Conservation (phyloP, 2,797 vertebrate genomes). For the Naso thynnoides region DNA sequence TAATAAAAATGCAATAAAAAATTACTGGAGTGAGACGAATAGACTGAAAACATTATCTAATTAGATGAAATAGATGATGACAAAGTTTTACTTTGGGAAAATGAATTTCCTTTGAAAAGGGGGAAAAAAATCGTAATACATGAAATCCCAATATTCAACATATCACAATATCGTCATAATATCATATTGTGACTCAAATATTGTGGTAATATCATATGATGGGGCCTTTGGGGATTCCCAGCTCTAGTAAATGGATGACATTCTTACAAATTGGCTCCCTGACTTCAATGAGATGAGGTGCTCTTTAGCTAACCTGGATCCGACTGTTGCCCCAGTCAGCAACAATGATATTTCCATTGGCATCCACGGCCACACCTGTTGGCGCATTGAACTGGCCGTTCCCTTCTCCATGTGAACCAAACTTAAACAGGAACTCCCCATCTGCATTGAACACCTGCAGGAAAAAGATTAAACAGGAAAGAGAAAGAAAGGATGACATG, state of each 20-base stretch:
- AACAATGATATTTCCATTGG: slow-evolving; percentile 97
- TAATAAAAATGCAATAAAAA: too few species aligned
- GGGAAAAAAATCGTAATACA: too few species aligned
- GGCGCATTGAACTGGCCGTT: slow-evolving; percentile 98
- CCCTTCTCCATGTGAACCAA: slow-evolving; percentile 95
- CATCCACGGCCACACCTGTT: slow-evolving; percentile 94
- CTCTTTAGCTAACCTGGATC: slow-evolving; percentile 88
- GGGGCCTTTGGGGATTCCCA: too few species aligned
- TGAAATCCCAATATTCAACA: too few species aligned
- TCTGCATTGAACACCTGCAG: slow-evolving; percentile 94
- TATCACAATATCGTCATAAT: too few species aligned
- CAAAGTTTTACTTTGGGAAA: too few species aligned
- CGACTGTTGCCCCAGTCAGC: slow-evolving; percentile 99
- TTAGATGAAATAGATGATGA: too few species aligned
- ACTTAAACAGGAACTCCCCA: slow-evolving; percentile 97
- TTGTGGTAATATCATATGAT: too few species aligned
- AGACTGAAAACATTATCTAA: too few species aligned
- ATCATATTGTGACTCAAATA: too few species aligned
- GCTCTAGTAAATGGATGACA: background rate
- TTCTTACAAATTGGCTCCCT: background rate
- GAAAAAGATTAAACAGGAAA: slow-evolving; percentile 21
- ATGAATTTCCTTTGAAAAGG: too few species aligned
- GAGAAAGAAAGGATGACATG: background rate
- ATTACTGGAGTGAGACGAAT: too few species aligned
- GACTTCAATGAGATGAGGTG: background rate